Conservation (phyloP, 2,888 invertebrate genomes). For the Drosophila cracens region DNA sequence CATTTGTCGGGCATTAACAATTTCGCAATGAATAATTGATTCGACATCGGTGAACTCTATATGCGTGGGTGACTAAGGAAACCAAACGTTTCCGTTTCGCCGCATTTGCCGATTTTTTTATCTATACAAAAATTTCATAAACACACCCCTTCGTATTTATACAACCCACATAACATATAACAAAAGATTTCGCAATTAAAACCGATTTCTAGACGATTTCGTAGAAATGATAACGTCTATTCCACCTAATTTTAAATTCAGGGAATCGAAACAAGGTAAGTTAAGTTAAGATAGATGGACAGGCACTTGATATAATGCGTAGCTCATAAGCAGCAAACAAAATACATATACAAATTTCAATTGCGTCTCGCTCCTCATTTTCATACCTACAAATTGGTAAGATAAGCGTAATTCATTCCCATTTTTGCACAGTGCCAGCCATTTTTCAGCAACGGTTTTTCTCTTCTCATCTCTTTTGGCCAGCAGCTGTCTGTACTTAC, state of each 20-base stretch:
- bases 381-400: not conserved
- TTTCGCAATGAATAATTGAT: constrained; percentile 31
- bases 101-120: not conserved
- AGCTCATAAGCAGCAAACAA: constrained; percentile 12
- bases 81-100: constrained; percentile 43
- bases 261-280: not conserved
- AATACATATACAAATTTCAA: constrained; percentile 6
- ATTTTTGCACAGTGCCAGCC: constrained; percentile 39
- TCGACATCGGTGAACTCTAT: constrained; percentile 14
- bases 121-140: constrained; percentile 3
- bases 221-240: not conserved
- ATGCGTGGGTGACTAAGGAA: constrained; percentile 38
- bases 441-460: constrained; percentile 36
- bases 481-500: constrained; percentile 8
- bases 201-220: not conserved
- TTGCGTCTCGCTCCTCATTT: not conserved
- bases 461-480: not conserved
- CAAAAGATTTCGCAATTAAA: constrained; percentile 25
- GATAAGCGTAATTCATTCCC: constrained; percentile 48
- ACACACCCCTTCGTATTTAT: not conserved
- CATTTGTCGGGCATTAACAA: constrained; percentile 24
- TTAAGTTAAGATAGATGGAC: not conserved
- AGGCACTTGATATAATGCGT: constrained; percentile 34
- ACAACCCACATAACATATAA: not conserved
- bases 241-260: not conserved